Conservation (phyloP, 2,113 vertebrate genomes). For the Notarius lentiginosus region DNA sequence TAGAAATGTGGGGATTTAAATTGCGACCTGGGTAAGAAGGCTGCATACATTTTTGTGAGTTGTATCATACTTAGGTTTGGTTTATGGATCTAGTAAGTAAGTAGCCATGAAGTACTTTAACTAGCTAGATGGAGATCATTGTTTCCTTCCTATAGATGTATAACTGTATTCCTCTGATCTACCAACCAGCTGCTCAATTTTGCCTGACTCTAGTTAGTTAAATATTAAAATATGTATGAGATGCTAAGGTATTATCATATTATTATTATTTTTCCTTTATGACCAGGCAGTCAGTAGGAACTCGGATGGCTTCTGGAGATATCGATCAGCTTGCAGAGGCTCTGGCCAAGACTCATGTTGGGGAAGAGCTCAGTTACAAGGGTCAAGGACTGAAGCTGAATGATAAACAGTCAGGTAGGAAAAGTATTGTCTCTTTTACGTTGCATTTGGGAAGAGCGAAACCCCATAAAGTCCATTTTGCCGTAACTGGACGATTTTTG, state of each 20-base stretch:
- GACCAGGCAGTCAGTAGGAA: neutral
- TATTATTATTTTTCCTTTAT: neutral
- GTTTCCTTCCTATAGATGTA: neutral
- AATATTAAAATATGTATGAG: neutral
- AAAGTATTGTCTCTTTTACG: neutral
- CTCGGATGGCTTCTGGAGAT: slow-evolving; percentile 86
- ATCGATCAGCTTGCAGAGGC: slow-evolving; percentile 86
- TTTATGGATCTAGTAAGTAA: neutral
- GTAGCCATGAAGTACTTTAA: neutral
- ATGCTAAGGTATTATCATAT: neutral
- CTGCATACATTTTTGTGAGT: neutral
- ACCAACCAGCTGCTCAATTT: neutral
- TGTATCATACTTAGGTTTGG: neutral
- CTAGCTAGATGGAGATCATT: neutral
- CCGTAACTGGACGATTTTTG: neutral
- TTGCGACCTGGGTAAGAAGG: too few species aligned
- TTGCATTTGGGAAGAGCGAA: neutral
- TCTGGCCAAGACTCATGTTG: slow-evolving; percentile 87
- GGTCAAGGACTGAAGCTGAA: slow-evolving; percentile 91
- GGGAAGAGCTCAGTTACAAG: slow-evolving; percentile 91
- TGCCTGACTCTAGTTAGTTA: too few species aligned
- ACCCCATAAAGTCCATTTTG: neutral
- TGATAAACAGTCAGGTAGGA: slow-evolving; percentile 87
- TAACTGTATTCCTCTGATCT: neutral
- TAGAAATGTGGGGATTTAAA: neutral